A percentile compares a stretch with the other conserved stretches of the same genome.
Conservation (phyloP, 2,113 vertebrate species). For the Heterochromis multidens region DNA sequence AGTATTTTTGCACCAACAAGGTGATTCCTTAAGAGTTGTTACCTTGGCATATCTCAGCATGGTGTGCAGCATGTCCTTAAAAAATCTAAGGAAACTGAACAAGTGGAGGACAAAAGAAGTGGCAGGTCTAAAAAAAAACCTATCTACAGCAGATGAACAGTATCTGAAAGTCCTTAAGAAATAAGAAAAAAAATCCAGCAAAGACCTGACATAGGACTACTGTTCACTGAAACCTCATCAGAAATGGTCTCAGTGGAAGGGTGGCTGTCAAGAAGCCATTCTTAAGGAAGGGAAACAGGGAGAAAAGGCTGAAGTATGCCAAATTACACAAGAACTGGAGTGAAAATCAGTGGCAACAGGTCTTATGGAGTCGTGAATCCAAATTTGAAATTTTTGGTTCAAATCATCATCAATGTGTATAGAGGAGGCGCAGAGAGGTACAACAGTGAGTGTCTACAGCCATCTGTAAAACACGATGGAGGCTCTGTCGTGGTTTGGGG, state of each 20-base stretch:
- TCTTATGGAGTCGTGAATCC: neutral
- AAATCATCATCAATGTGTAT: neutral
- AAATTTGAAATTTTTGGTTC: neutral
- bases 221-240: fast-evolving
- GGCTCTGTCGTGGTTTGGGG: no score
- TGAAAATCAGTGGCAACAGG: neutral
- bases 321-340: neutral
- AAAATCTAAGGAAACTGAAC: neutral
- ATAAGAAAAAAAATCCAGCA: neutral
- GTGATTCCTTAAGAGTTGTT: neutral
- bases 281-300: no score
- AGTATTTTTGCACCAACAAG: neutral
- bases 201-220: neutral
- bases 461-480: neutral
- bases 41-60: neutral
- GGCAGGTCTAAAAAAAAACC: neutral
- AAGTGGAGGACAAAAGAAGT: neutral
- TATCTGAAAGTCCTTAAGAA: neutral
- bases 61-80: neutral
- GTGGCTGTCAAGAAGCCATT: no score
- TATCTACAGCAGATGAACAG: neutral
- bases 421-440: fast-evolving
- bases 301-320: no score
- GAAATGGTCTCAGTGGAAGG: neutral
- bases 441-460: no score